Evolutionary conservation across 2,797 vertebrate species (phyloP), one percentile per base, ranked within the genome.

Genomic region (Sebastolobus altivelis): DNA sequence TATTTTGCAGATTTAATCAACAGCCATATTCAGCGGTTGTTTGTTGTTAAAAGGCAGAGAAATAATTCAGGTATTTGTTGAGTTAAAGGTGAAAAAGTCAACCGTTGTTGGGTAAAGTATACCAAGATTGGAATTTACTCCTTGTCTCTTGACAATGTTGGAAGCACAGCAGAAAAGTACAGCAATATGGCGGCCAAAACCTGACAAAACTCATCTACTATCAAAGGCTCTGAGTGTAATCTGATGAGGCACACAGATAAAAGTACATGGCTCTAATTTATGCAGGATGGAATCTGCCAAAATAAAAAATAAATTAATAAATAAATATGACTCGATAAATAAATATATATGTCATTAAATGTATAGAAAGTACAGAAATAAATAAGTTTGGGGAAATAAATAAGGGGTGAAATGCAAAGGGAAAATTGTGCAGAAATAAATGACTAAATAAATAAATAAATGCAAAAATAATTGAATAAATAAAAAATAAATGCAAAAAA

Each of bases 171-270:
- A 70, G 25, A 67, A 14, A 40, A 62, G 8, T 8, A 63, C 4
- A 16, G 71, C 11, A 25, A 70, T 8, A 29, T 43, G 52, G 59
- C 33, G 2, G 37, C 55, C 22, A 63, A 67, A 38, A 58, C 29
- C 12, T 31, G 29, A 72, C 22, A 31, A 5, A 81, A 61, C 25
- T 49, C 38, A 12, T 29, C 46, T 14, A 25, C 58, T 1, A 27
- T n/a, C 6, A 62, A 6, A 37, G 20, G 27, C 52, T 75, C 12
- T 12, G 37, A 59, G 65, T 68, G 33, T 11, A 25, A 33, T 60
- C 6, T 65, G 79, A 70, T 12, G 0, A 72, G 75, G 38, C 77
- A 75, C 58, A 65, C 20, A n/a, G 33, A 77, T 33, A 25, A 29
- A 46, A 58, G 13, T 1, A 18, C 52, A 49, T 2, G 6, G 27